Evolutionary conservation across 2,113 vertebrate species (phyloP).

Genomic region (Atherinomorus stipes): DNA sequence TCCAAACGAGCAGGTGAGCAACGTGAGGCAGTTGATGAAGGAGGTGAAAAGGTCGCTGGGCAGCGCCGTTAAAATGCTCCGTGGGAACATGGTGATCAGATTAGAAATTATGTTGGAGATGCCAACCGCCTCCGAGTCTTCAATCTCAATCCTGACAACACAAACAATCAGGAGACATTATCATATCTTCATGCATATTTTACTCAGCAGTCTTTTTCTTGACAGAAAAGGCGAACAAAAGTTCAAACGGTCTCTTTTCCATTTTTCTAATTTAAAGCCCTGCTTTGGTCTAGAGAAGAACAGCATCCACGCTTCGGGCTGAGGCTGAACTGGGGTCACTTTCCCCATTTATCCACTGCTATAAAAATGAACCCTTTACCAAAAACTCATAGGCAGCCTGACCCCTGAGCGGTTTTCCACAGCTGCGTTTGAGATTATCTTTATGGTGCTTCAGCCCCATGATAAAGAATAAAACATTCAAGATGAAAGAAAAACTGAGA

Average conservation of each 20-base stretch:
- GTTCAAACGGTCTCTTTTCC: constrained; percentile 9
- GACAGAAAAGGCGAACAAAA: neutral
- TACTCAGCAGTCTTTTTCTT: too few relatives aligned
- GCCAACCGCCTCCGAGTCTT: constrained; percentile 97
- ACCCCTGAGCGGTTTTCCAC: constrained; percentile 56
- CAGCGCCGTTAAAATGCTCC: constrained; percentile 93
- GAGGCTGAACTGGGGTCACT: constrained; percentile 50
- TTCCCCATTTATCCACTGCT: constrained; percentile 9
- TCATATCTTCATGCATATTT: too few relatives aligned
- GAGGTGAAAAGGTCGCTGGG: constrained; percentile 97
- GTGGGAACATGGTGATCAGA: constrained; percentile 96
- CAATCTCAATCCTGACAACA: constrained; percentile 94
- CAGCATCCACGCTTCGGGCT: constrained; percentile 45
- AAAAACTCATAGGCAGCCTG: constrained; percentile 49
- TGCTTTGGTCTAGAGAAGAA: constrained; percentile 24
- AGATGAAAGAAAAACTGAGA: neutral
- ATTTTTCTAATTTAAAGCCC: constrained; percentile 21
- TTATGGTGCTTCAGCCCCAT: constrained; percentile 43
- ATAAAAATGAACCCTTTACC: constrained; percentile 58
- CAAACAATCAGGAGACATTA: constrained; percentile 27
- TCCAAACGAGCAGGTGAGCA: constrained; percentile 98
- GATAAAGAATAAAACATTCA: neutral
- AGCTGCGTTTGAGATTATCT: constrained; percentile 53
- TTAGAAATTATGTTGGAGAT: constrained; percentile 98
- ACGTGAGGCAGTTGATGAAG: constrained; percentile 97